Evolutionary conservation across 2,888 invertebrate genomes (phyloP), one percentile per base, ranked within the genome.

Genomic region (Neocrepidodera transversa): DNA sequence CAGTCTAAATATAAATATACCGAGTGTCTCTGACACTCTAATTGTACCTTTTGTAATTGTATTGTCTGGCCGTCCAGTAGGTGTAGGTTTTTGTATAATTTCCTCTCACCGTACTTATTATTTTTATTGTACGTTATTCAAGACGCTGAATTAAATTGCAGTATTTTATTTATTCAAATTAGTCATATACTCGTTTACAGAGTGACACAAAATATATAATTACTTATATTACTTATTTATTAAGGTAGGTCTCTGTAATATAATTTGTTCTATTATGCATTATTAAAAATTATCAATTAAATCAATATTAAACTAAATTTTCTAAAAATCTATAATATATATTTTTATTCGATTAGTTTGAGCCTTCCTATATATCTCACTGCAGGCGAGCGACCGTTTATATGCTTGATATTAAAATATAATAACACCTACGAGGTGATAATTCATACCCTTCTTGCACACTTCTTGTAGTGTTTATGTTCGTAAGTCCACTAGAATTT

Each of bases 391-490:
- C 55, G 17, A 48, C 30, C 17, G 32, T 18, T 32, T 30, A 49
- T 20, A 7, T 26, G 70, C 72, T 74, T 75, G 74, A 72, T 74
- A 76, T 76, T 75, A 76, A 76, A 76, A 76, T 76, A 76, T 76
- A 75, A 76, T 75, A 74, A 76, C 75, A 74, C 76, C 76, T 72
- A 76, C 76, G 66, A 49, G 17, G 50, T 54, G 28, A 30, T 59
- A 49, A 40, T 45, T 54, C 54, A 49, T 51, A 26, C 36, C 38
- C 38, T 38, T 23, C 18, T 26, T 45, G 14, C 36, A 10, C 13
- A 43, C 45, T 45, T 26, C 36, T 40, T 38, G 38, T 38, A 17
- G 10, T 38, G 16, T 38, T 38, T 38, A 5, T 38, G 38, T 38
- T 38, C 38, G 17, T 16, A 38, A 23, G 38, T 32, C 32, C 40